These are phyloP conservation scores for Ailuropoda melanoleuca DNA, from an alignment of 2,113 vertebrate species.

Conservation along the genomic window DNA sequence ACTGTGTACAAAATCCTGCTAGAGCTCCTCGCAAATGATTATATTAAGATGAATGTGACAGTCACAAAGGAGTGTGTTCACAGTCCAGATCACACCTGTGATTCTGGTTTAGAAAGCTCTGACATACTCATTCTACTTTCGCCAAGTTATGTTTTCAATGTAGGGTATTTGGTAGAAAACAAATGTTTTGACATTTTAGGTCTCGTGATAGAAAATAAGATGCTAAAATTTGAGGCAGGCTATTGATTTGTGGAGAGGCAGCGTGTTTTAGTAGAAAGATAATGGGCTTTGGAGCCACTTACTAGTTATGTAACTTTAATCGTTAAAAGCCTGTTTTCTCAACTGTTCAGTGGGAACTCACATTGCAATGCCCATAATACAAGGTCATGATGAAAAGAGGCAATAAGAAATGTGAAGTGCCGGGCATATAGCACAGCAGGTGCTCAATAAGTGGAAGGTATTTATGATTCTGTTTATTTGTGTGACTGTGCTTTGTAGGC, in stretches of 20 bases:
- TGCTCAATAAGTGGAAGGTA: not conserved
- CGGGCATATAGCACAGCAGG: not conserved
- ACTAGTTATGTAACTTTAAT: not conserved
- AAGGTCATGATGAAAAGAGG: not conserved
- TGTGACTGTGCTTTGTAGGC: not conserved
- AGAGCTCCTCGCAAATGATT: not conserved
- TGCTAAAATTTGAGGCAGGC: not conserved
- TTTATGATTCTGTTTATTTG: slow-evolving; percentile 1
- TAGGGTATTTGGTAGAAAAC: slow-evolving; percentile 21
- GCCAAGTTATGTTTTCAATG: not conserved
- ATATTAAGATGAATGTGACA: not conserved
- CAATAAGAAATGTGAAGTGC: not conserved
- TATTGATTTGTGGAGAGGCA: slow-evolving; percentile 17
- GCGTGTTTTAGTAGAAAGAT: not conserved
- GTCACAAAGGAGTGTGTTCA: not conserved
- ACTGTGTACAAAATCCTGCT: not conserved
- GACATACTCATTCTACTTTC: not conserved
- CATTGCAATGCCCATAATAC: not conserved
- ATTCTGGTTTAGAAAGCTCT: not conserved
- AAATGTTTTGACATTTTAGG: slow-evolving; percentile 14
- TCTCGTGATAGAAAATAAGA: not conserved
- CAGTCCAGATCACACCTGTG: not conserved
- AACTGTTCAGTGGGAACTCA: not conserved
- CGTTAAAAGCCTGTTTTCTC: slow-evolving; percentile 14
- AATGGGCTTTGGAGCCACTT: not conserved